Percentiles rank a stretch among this genome's conserved stretches.
These are phyloP conservation scores for Halesus radiatus DNA, from an alignment of 1,140 invertebrate species.

Conservation along the genomic window DNA sequence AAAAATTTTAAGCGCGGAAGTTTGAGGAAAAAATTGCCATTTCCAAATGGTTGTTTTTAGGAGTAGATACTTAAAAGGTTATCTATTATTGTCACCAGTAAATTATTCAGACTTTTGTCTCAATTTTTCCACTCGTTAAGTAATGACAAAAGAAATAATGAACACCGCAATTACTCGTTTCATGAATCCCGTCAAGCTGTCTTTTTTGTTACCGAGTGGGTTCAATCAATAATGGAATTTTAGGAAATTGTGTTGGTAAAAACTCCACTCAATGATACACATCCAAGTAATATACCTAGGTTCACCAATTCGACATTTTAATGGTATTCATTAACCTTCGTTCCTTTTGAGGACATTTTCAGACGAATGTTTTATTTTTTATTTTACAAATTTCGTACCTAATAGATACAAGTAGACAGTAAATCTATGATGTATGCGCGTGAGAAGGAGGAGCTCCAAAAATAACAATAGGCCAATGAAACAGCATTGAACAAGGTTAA, in stretches of 20 bases:
- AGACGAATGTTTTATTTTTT: too few species aligned
- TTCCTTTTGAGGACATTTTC: neutral
- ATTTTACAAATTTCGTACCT: too few species aligned
- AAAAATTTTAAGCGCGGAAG: too few species aligned
- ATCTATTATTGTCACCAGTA: neutral
- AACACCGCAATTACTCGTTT: neutral
- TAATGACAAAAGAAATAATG: constrained; percentile 2
- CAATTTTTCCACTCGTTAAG: neutral
- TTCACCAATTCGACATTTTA: neutral
- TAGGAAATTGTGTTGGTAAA: neutral
- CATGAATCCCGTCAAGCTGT: neutral
- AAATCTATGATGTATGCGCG: too few species aligned
- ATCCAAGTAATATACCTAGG: neutral
- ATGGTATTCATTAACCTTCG: neutral
- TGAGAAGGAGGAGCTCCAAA: too few species aligned
- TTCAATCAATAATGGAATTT: constrained; percentile 3
- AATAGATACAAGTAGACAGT: too few species aligned
- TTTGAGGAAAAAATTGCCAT: too few species aligned
- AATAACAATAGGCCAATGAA: too few species aligned
- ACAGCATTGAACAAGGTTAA: too few species aligned
- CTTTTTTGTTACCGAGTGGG: neutral
- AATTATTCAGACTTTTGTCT: neutral
- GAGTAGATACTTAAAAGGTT: too few species aligned
- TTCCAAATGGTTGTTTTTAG: too few species aligned
- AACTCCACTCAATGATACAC: neutral